Evolutionary conservation across 2,888 invertebrate species (phyloP).

Genomic region (Geotrupes spiniger): DNA sequence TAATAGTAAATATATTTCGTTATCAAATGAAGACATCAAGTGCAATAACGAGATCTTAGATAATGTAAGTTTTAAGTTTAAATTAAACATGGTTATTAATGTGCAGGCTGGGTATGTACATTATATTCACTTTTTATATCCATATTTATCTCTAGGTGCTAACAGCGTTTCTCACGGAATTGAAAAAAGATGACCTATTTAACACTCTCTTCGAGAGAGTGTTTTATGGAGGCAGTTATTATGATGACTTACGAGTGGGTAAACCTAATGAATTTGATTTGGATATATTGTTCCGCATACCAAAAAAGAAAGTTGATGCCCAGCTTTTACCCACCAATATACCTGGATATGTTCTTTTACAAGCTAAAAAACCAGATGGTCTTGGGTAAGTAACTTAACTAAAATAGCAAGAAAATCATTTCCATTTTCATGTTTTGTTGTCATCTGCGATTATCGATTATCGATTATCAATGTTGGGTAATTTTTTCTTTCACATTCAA

Average conservation of each 20-base stretch:
- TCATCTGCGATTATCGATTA: background rate
- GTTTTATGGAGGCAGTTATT: constrained; percentile 59
- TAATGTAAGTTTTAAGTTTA: constrained; percentile 40
- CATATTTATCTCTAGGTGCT: constrained; percentile 30
- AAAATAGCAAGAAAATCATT: background rate
- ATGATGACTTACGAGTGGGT: constrained; percentile 59
- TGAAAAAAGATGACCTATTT: constrained; percentile 43
- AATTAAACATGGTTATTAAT: too few species aligned
- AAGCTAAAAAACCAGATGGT: background rate
- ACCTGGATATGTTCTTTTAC: too few species aligned
- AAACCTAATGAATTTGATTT: constrained; percentile 63
- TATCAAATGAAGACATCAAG: constrained; percentile 24
- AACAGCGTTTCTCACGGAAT: constrained; percentile 32
- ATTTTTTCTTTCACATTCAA: background rate
- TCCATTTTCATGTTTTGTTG: background rate
- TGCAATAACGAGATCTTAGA: constrained; percentile 45
- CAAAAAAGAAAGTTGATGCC: too few species aligned
- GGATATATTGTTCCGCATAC: constrained; percentile 58
- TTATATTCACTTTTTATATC: too few species aligned
- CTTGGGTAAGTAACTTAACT: background rate
- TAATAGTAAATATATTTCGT: constrained; percentile 30
- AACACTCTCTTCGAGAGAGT: constrained; percentile 36
- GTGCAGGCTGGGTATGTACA: too few species aligned
- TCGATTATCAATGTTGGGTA: constrained; percentile 2
- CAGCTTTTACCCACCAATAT: too few species aligned